Conservation (phyloP, 2,797 vertebrate genomes). For the Urocyon cinereoargenteus region DNA sequence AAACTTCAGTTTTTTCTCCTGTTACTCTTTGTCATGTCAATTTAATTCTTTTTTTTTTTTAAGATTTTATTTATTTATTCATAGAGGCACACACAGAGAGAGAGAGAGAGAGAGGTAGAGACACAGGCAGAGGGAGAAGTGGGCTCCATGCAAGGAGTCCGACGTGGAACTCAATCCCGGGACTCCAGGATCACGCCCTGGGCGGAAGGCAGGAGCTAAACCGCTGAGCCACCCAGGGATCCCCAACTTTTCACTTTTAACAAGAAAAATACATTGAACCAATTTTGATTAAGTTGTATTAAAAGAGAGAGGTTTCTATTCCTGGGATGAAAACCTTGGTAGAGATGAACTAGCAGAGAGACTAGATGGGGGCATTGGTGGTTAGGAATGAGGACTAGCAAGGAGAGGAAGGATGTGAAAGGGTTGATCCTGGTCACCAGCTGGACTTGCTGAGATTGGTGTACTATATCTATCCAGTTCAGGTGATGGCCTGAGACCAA, state of each 20-base stretch:
- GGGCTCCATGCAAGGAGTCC: no score
- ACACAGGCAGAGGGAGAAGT: no score
- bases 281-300: slow-evolving; percentile 15
- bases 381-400: neutral
- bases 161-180: no score
- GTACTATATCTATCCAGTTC: neutral
- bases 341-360: neutral
- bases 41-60: neutral
- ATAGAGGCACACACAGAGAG: no score
- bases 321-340: slow-evolving; percentile 1
- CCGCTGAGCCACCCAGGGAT: no score
- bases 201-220: no score
- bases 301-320: neutral
- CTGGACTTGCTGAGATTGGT: neutral
- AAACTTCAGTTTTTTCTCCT: neutral
- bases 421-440: neutral
- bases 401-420: neutral
- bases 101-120: no score
- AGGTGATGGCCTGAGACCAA: neutral
- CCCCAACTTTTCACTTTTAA: neutral
- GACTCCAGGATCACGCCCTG: no score
- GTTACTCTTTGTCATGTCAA: neutral
- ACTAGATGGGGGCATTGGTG: neutral
- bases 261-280: neutral
- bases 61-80: no score